Percentiles rank a stretch among this genome's conserved stretches.
These are phyloP conservation scores for Limosa lapponica DNA, from an alignment of 2,797 vertebrate species.

Conservation along the genomic window DNA sequence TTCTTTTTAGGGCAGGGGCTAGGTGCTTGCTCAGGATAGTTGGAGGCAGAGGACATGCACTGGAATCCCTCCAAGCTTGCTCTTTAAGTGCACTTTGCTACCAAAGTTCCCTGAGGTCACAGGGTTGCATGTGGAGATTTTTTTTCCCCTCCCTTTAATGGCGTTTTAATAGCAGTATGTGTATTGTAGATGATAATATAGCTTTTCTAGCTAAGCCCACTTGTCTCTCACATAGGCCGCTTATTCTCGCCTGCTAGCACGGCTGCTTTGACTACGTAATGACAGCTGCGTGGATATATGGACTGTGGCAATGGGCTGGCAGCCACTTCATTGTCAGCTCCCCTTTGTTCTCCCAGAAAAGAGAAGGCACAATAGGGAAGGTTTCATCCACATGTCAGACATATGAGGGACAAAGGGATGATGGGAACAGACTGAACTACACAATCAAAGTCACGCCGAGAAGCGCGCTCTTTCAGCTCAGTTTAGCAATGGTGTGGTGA, in stretches of 20 bases:
- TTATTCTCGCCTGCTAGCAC: slow-evolving; percentile 18
- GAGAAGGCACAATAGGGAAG: slow-evolving; percentile 67
- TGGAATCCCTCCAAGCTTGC: slow-evolving; percentile 8
- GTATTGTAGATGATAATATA: background rate
- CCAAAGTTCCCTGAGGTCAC: background rate
- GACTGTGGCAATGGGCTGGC: slow-evolving; percentile 68
- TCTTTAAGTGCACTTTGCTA: slow-evolving; percentile 2
- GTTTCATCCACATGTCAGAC: slow-evolving; percentile 76
- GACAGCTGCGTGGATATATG: slow-evolving; percentile 73
- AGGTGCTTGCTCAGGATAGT: background rate
- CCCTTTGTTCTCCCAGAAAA: slow-evolving; percentile 73
- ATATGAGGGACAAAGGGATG: slow-evolving; percentile 70
- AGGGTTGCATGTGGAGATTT: background rate
- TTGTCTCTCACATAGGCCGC: background rate
- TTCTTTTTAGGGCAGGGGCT: background rate
- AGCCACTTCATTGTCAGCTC: slow-evolving; percentile 74
- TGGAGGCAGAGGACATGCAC: background rate
- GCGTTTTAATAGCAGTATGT: background rate
- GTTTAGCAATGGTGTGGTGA: background rate
- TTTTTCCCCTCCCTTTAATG: background rate
- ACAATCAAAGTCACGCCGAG: background rate
- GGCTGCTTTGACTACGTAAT: slow-evolving; percentile 32
- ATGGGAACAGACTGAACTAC: slow-evolving; percentile 47
- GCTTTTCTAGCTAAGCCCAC: slow-evolving; percentile 19
- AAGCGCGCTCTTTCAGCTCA: background rate